phyloP scores from a whole-genome alignment of 2,888 invertebrate species.

The Tyria jacobaeae region DNA sequence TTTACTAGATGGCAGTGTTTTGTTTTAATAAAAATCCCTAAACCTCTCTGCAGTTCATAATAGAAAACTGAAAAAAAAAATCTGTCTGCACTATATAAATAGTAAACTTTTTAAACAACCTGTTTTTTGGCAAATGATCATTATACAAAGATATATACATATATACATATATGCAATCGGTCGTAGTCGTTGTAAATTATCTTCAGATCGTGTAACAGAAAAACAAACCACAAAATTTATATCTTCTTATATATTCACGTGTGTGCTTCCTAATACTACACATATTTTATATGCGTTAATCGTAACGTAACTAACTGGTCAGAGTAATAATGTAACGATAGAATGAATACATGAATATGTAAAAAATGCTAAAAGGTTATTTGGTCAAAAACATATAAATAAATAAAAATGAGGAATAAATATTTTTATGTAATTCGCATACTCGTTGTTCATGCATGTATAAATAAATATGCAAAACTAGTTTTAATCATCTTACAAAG shows the following conservation, averaged over 20 bases:
- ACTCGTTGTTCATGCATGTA: not conserved
- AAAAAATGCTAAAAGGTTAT: constrained; percentile 13
- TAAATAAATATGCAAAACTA: not conserved
- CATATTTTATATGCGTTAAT: constrained; percentile 15
- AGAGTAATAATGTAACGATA: constrained; percentile 24
- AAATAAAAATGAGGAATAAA: constrained; percentile 3
- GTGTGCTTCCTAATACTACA: constrained; percentile 7
- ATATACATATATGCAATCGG: too few relatives aligned
- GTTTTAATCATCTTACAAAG: not conserved
- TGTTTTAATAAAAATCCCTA: too few relatives aligned
- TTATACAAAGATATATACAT: too few relatives aligned
- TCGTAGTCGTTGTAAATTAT: too few relatives aligned
- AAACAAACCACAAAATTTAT: not conserved
- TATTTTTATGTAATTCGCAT: constrained; percentile 1
- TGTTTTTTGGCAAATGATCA: too few relatives aligned
- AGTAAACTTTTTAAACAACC: too few relatives aligned
- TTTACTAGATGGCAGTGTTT: too few relatives aligned
- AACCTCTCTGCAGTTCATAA: too few relatives aligned
- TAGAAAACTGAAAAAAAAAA: too few relatives aligned
- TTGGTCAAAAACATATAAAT: not conserved
- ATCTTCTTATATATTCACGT: not conserved
- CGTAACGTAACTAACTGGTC: constrained; percentile 25
- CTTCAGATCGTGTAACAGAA: too few relatives aligned
- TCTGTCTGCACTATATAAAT: too few relatives aligned
- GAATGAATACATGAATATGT: constrained; percentile 37